Conservation (phyloP, 2,888 invertebrate genomes). For the Pherbina coryleti region DNA sequence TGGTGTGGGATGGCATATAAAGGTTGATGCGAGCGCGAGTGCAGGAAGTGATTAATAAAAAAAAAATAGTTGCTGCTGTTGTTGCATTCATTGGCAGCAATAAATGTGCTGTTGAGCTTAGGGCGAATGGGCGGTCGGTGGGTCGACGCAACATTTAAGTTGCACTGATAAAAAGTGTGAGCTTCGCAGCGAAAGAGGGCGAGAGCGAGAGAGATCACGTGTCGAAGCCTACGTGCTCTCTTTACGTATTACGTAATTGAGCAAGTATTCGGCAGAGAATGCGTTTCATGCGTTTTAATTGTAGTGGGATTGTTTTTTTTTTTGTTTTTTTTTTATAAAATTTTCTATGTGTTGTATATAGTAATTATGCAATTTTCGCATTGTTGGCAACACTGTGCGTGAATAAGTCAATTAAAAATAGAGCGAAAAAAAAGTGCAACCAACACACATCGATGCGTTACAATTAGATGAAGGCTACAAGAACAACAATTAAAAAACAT, state of each 20-base stretch:
- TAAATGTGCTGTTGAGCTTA: neutral
- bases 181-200: no score
- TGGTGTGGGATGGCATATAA: neutral
- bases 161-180: no score
- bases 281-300: neutral
- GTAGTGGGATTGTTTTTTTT: neutral
- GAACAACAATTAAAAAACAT: constrained; percentile 18
- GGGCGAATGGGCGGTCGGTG: neutral
- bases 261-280: neutral
- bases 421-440: neutral
- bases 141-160: neutral
- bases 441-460: neutral
- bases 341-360: neutral
- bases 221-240: neutral
- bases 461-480: constrained; percentile 2
- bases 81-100: neutral
- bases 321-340: neutral
- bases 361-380: neutral
- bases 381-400: neutral
- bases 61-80: neutral
- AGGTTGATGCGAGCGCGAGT: neutral
- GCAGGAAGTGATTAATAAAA: constrained; percentile 45
- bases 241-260: neutral
- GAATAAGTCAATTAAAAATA: neutral
- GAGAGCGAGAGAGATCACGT: no score